Evolutionary conservation across 2,888 invertebrate genomes (phyloP), one percentile per base, ranked within the genome.

Genomic region (Stegophylla sp.): DNA sequence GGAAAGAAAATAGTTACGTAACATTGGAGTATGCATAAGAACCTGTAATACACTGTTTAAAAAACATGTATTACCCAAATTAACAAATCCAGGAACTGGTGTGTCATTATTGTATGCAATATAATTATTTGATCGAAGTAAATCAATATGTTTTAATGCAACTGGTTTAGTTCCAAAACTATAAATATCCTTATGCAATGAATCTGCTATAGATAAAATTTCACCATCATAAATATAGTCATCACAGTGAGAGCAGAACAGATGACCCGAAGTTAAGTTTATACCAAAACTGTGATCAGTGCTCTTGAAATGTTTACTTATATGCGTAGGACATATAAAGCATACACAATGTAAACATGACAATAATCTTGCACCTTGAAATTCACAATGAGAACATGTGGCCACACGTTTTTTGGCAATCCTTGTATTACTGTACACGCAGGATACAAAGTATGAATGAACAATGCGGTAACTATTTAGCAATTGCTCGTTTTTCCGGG

Each of bases 11-110:
- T 96, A 98, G 87, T 98, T 97, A 83, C 98, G 89, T 77, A 99
- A 88, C 56, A 98, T 88, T 1, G 98, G 97, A 4, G 97, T 98
- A 87, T 98, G 98, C 84, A 96, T 96, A 84, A 99, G 87, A 0
- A 96, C 95, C 89, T 92, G 88, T 13, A 98, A 93, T 85, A 98
- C 97, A 86, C 97, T 97, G 87, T 97, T 98, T 96, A 99, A 97
- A 86, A 97, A 99, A 88, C 98, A 99, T 4, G 98, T 98, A 84
- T 96, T 94, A 51, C 98, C 98, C 83, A 99, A 89, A 88, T 99
- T 99, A 85, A 97, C 92, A 81, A 99, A 88, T 0, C 98, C 98
- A 79, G 98, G 90, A 82, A 99, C 72, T 1, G 83, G 83, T 59
- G 72, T 64, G 15, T 76, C 51, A 34, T 81, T 74, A 5, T 72